A percentile compares a stretch with the other conserved stretches of the same genome.
phyloP scores from a whole-genome alignment of 2,797 vertebrate genomes.

The Sebastes hopkinsi region DNA sequence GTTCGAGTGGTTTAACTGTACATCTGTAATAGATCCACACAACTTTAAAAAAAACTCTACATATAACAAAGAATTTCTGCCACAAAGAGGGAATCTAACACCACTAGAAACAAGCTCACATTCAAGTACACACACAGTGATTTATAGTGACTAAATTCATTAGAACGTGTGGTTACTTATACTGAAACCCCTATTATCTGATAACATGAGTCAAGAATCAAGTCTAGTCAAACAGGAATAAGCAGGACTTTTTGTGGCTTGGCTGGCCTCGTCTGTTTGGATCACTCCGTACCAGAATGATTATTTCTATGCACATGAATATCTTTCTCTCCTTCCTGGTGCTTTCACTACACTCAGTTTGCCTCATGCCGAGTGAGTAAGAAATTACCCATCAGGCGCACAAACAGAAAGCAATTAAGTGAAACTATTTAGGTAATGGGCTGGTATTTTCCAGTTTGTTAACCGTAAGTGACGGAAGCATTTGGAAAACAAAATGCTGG shows the following conservation, averaged over 20 bases:
- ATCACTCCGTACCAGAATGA: not conserved
- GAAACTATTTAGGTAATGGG: constrained; percentile 39
- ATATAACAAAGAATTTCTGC: not conserved
- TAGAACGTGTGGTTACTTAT: not conserved
- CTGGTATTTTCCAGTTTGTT: constrained; percentile 46
- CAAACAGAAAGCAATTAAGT: constrained; percentile 43
- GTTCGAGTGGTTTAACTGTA: not conserved
- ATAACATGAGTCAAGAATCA: not conserved
- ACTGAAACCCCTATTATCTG: not conserved
- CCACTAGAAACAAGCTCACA: not conserved
- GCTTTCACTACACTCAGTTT: not conserved
- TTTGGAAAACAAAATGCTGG: constrained; percentile 37
- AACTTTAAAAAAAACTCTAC: not conserved
- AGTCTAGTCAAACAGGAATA: not conserved
- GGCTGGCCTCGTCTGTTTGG: not conserved
- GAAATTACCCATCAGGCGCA: constrained; percentile 23
- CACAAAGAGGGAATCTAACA: not conserved
- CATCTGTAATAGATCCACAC: not conserved
- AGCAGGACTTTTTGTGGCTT: not conserved
- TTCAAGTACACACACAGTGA: not conserved
- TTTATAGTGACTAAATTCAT: not conserved
- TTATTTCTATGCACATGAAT: not conserved
- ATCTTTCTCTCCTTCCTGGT: not conserved
- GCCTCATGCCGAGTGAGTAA: not conserved
- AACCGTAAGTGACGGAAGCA: constrained; percentile 32